Evolutionary conservation across 2,888 invertebrate genomes (phyloP).

Genomic region (Aporophyla lueneburgensis): DNA sequence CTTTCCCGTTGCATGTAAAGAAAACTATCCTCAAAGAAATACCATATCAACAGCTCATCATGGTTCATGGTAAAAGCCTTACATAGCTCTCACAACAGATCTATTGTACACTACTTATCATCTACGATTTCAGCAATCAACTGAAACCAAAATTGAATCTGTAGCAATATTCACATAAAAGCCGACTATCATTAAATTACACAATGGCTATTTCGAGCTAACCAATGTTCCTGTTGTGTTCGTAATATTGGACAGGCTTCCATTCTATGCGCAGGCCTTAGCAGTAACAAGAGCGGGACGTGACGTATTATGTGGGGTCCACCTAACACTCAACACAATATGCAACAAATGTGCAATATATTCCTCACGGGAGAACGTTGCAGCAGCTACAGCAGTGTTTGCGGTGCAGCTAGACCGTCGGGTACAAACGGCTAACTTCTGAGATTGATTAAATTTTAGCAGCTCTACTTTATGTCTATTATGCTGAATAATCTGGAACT

Average conservation of each 20-base stretch:
- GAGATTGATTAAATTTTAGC: slow-evolving; percentile 62
- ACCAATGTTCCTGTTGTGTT: slow-evolving; percentile 56
- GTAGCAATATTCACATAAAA: background rate
- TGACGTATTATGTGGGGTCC: slow-evolving; percentile 80
- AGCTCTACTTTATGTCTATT: slow-evolving; percentile 28
- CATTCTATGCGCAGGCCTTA: slow-evolving; percentile 75
- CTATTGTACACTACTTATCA: background rate
- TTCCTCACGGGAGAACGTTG: slow-evolving; percentile 57
- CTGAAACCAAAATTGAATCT: background rate
- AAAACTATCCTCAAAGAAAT: background rate
- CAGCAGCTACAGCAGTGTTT: slow-evolving; percentile 58
- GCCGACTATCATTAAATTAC: background rate
- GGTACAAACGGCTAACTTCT: slow-evolving; percentile 54
- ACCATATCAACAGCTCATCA: background rate
- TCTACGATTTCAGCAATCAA: background rate
- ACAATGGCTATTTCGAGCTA: slow-evolving; percentile 70
- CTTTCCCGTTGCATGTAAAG: background rate
- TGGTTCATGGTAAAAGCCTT: background rate
- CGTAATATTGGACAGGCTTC: slow-evolving; percentile 76
- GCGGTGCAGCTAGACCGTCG: slow-evolving; percentile 46
- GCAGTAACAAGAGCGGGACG: slow-evolving; percentile 73
- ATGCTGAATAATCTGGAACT: slow-evolving; percentile 22
- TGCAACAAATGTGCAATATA: slow-evolving; percentile 79
- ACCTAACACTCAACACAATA: slow-evolving; percentile 75
- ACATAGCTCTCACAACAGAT: background rate